Conservation (phyloP, 2,113 vertebrate genomes). For the Callopanchax toddi region DNA sequence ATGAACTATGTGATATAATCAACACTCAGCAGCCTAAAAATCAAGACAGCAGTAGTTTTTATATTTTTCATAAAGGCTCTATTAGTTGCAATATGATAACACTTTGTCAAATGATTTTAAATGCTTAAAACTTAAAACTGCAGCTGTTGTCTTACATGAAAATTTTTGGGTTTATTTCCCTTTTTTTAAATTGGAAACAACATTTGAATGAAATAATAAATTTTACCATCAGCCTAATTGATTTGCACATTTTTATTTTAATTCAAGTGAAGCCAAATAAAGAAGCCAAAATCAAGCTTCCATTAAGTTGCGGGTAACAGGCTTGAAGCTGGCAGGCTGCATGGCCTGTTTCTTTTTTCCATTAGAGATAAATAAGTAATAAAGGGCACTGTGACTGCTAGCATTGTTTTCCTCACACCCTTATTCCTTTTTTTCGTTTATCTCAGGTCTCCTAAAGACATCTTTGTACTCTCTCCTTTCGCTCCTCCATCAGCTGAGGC, state of each 20-base stretch:
- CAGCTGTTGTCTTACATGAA: too few relatives aligned
- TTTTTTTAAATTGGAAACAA: not conserved
- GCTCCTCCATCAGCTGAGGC: slow-evolving; percentile 44
- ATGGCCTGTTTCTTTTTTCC: slow-evolving; percentile 23
- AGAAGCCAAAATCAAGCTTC: slow-evolving; percentile 22
- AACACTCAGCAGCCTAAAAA: slow-evolving; percentile 27
- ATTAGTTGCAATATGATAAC: not conserved
- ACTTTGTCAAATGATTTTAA: too few relatives aligned
- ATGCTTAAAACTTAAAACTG: too few relatives aligned
- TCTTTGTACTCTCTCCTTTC: slow-evolving; percentile 48
- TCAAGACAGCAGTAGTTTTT: slow-evolving; percentile 72
- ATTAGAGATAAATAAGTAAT: slow-evolving; percentile 22
- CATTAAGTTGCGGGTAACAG: slow-evolving; percentile 14
- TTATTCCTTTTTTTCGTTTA: not conserved
- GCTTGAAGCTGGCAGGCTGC: slow-evolving; percentile 12
- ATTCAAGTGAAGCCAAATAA: not conserved
- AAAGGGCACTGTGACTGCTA: slow-evolving; percentile 7
- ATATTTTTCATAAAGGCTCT: slow-evolving; percentile 24
- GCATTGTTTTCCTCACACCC: not conserved
- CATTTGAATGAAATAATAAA: not conserved
- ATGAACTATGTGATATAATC: too few relatives aligned
- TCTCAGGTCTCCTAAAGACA: slow-evolving; percentile 17
- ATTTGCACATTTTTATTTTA: not conserved
- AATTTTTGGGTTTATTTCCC: too few relatives aligned
- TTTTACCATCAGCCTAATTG: not conserved